Evolutionary conservation across 2,113 vertebrate genomes (phyloP).

Genomic region (Istiophorus platypterus): DNA sequence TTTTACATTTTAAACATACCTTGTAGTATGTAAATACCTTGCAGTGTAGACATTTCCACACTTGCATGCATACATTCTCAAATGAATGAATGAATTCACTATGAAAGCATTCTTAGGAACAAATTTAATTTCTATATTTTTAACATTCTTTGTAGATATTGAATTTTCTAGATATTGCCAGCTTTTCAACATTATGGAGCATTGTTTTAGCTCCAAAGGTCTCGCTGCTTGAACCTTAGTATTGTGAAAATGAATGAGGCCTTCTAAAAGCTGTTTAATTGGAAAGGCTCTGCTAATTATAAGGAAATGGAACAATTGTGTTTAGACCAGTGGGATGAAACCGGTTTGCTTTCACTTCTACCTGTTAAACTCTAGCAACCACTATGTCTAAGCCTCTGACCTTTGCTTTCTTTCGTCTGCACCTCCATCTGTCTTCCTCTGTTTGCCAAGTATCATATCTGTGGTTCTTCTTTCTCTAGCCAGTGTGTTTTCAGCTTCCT

Average conservation of each 20-base stretch:
- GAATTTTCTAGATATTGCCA: neutral
- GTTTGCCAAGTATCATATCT: conserved; percentile 9
- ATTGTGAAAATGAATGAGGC: neutral
- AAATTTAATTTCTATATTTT: no score
- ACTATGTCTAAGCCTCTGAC: conserved; percentile 3
- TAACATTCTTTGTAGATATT: neutral
- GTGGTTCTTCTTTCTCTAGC: conserved; percentile 34
- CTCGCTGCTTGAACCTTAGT: no score
- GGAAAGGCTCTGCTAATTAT: neutral
- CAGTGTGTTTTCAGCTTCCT: conserved; percentile 22
- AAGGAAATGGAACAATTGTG: neutral
- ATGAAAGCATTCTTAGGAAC: no score
- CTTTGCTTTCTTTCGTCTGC: neutral
- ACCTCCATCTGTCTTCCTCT: conserved; percentile 9
- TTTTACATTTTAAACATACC: no score
- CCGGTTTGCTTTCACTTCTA: neutral
- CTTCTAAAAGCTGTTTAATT: neutral
- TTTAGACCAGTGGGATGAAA: neutral
- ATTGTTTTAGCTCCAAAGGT: neutral
- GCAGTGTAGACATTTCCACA: neutral
- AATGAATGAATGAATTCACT: neutral
- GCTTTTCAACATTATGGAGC: neutral
- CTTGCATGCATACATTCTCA: neutral
- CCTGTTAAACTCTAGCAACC: conserved; percentile 1
- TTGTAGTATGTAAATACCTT: neutral